A percentile compares a stretch with the other conserved stretches of the same genome.
These are phyloP conservation scores for Muscicapa adusta DNA, from an alignment of 2,113 vertebrate genomes.

Conservation along the genomic window DNA sequence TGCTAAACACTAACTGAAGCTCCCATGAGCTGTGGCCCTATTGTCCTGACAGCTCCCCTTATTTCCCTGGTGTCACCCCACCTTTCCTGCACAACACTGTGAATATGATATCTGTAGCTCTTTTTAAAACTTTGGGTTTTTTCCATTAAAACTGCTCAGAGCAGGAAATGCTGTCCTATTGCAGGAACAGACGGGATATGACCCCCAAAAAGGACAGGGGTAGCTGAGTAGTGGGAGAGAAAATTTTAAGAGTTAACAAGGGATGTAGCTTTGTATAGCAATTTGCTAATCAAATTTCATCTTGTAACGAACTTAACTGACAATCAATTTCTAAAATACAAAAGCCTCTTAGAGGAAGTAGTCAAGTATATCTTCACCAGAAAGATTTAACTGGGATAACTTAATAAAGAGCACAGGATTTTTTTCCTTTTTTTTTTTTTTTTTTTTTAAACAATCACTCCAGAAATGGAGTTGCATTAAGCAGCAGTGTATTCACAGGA, in stretches of 20 bases:
- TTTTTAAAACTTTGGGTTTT: background rate
- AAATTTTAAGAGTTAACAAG: background rate
- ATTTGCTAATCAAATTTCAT: conserved; percentile 35
- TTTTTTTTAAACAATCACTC: conserved; percentile 3
- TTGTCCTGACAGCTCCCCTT: background rate
- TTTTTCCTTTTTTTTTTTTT: background rate
- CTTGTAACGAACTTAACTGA: conserved; percentile 50
- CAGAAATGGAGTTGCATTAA: background rate
- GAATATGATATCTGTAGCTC: conserved; percentile 27
- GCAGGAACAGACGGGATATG: background rate
- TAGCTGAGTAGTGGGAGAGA: background rate
- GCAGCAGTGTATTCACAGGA: background rate
- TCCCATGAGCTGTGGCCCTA: conserved; percentile 1
- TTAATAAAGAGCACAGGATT: conserved; percentile 25
- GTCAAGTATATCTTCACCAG: conserved; percentile 40
- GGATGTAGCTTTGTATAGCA: background rate
- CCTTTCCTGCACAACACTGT: conserved; percentile 51
- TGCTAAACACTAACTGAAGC: background rate
- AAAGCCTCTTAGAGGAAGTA: conserved; percentile 43
- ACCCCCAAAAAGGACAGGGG: background rate
- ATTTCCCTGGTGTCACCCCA: background rate
- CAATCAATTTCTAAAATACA: conserved; percentile 71
- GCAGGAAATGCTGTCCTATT: background rate
- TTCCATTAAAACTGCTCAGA: background rate
- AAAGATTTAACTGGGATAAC: conserved; percentile 27